Conservation (phyloP, 2,888 invertebrate species). For the Pycnomerus fuliginosus region DNA sequence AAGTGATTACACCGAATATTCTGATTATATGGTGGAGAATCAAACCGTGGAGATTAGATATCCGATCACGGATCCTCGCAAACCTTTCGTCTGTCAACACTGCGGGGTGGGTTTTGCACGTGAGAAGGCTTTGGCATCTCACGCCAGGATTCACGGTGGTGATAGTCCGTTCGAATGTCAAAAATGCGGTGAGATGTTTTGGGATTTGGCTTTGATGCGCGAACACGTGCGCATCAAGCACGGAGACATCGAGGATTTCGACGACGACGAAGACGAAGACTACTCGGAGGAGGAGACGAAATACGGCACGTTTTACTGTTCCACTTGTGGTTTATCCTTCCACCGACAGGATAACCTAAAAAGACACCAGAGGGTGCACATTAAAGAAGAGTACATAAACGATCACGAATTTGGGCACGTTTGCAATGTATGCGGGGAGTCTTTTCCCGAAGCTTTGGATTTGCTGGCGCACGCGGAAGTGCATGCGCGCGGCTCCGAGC, state of each 20-base stretch:
- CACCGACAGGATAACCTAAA: constrained; percentile 73
- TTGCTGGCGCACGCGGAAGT: constrained; percentile 77
- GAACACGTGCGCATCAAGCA: constrained; percentile 65
- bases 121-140: constrained; percentile 78
- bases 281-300: constrained; percentile 60
- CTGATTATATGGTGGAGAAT: constrained; percentile 37
- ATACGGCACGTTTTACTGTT: constrained; percentile 63
- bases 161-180: constrained; percentile 80
- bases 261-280: constrained; percentile 53
- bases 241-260: constrained; percentile 43
- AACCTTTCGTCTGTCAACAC: constrained; percentile 79
- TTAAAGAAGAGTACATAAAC: constrained; percentile 49
- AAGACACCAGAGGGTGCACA: constrained; percentile 59
- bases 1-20: constrained; percentile 39
- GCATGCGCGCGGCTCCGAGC: constrained; percentile 65
- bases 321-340: constrained; percentile 77
- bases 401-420: constrained; percentile 60
- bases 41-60: constrained; percentile 48
- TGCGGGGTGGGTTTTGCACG: constrained; percentile 75
- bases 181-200: constrained; percentile 80
- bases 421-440: constrained; percentile 79
- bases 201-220: constrained; percentile 62
- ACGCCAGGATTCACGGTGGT: constrained; percentile 74
- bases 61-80: constrained; percentile 67
- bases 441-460: constrained; percentile 73